These are phyloP conservation scores for Microctonus brassicae DNA, from an alignment of 2,888 invertebrate genomes.

Conservation along the genomic window DNA sequence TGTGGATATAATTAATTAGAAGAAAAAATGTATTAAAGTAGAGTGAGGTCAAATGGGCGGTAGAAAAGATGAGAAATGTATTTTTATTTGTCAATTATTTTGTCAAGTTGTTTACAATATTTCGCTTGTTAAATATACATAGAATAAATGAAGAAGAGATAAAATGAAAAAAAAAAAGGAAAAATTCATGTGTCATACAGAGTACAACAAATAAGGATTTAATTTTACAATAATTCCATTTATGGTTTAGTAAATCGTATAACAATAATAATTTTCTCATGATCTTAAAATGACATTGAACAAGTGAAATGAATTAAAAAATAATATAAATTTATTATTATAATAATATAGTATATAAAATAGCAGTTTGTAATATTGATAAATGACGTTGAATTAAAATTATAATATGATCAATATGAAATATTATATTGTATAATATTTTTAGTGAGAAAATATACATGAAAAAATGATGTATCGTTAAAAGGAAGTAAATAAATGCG, in stretches of 20 bases:
- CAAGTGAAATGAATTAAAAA: not conserved
- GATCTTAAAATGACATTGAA: not conserved
- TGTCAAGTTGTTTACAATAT: too few relatives aligned
- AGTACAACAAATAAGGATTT: slow-evolving; percentile 43
- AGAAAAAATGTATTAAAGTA: slow-evolving; percentile 40
- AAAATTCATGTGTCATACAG: slow-evolving; percentile 44
- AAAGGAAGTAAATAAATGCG: not conserved
- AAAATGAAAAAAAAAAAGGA: slow-evolving; percentile 20
- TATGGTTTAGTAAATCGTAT: slow-evolving; percentile 41
- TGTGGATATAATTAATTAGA: slow-evolving; percentile 34
- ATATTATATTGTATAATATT: too few relatives aligned
- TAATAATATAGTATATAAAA: not conserved
- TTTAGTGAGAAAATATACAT: too few relatives aligned
- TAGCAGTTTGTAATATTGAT: not conserved
- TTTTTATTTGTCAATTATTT: too few relatives aligned
- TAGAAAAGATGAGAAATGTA: not conserved
- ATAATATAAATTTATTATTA: not conserved
- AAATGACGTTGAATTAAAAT: not conserved
- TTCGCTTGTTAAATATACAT: not conserved
- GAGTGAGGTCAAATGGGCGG: slow-evolving; percentile 41
- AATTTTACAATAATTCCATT: slow-evolving; percentile 54
- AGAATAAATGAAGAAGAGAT: not conserved
- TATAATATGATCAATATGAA: not conserved
- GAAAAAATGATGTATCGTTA: not conserved
- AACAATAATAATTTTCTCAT: slow-evolving; percentile 10